Base-by-base conservation (phyloP, 1,140 invertebrate species). In the Pseudomyrmex pallidus region DNA sequence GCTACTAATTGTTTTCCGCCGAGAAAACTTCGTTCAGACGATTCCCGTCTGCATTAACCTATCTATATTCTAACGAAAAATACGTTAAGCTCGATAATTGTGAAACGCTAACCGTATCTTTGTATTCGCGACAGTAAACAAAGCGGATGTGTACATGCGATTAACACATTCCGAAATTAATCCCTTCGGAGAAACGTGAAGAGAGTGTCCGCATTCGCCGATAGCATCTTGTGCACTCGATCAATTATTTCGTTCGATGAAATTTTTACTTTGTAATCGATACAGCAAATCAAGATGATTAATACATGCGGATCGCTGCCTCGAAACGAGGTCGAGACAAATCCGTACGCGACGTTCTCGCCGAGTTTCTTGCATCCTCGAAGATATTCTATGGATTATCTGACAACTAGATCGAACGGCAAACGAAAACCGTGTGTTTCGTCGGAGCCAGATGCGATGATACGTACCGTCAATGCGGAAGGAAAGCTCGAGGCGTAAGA, bases 1-100 rank as follows among this genome's bases (percentile, higher is more conserved):
- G 74, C 86, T 88, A 88, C 87, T 89, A 90, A 90, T 90, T 90
- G 89, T 90, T 90, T 90, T 90, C 84, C 74, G 63, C 80, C 50
- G 22, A 52, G 72, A 83, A 73, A 89, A 89, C 76, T 88, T 88
- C 67, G 87, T 88, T 88, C 54, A 63, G 83, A 78, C 85, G 85
- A 88, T 88, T 89, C 61, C 25, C 22, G 50, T 64, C 46, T 67
- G 13, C 35, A 48, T 74, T 78, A 78, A 88, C n/a, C 25, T 57
- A 84, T 85, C 77, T 74, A 89, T 83, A 59, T 56, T 74, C 22
- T 46, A 61, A 22, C 48, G 25, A 50, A 88, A 83, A 85, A 77
- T 77, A 68, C 35, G 13, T 68, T 68, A 57, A 46, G 12, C 5
- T 0, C 12, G 54, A 80, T 80, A 70, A 80, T 80, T 59, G 48